Conservation (phyloP, 2,888 invertebrate genomes). For the Chrysolina haemoptera region DNA sequence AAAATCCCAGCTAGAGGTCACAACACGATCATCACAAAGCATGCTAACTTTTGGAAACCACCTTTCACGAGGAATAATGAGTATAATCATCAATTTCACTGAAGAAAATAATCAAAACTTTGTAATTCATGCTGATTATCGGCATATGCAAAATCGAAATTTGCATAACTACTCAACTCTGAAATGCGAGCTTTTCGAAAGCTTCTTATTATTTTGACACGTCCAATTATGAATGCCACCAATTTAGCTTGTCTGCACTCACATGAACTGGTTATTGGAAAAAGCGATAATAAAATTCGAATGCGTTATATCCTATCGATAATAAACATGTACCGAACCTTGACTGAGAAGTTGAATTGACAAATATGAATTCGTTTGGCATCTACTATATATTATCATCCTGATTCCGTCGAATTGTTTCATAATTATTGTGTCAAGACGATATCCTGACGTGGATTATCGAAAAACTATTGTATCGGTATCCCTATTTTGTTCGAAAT, state of each 20-base stretch:
- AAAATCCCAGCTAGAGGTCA: neutral
- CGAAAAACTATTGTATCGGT: no score
- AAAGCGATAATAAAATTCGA: neutral
- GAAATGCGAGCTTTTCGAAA: conserved; percentile 6
- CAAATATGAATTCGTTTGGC: neutral
- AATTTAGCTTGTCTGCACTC: conserved; percentile 14
- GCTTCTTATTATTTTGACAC: conserved; percentile 18
- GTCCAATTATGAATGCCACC: conserved; percentile 14
- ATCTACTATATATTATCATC: neutral
- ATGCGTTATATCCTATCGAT: neutral
- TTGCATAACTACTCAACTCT: conserved; percentile 9
- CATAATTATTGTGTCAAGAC: no score
- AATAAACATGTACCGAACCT: neutral
- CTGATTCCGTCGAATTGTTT: no score
- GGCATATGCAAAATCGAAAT: conserved; percentile 6
- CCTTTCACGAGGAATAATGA: conserved; percentile 7
- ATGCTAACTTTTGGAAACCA: conserved; percentile 4
- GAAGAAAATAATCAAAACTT: conserved; percentile 9
- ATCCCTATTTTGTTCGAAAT: no score
- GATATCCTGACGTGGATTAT: no score
- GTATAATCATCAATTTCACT: conserved; percentile 1
- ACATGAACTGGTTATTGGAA: neutral
- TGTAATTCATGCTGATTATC: conserved; percentile 14
- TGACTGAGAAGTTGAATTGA: neutral
- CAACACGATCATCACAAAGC: neutral